phyloP scores from a whole-genome alignment of 2,797 vertebrate species.

The Capromys pilorides region DNA sequence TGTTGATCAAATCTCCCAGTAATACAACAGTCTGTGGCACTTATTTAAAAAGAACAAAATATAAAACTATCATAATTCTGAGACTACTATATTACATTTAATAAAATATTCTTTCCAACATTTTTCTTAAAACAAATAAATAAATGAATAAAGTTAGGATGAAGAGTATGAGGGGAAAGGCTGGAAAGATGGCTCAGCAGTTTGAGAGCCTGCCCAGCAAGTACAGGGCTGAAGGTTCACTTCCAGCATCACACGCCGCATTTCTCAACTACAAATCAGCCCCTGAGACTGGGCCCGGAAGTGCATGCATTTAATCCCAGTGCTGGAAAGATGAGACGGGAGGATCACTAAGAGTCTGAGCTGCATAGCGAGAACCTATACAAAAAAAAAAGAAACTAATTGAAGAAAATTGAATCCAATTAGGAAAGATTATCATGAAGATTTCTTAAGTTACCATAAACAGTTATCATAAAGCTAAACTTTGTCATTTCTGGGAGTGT shows the following conservation, averaged over 20 bases:
- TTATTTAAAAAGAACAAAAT: slow-evolving; percentile 58
- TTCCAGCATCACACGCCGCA: too few relatives aligned
- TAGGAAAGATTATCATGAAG: neutral
- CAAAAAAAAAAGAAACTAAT: too few relatives aligned
- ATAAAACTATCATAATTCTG: neutral
- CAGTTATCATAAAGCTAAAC: neutral
- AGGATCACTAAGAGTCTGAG: too few relatives aligned
- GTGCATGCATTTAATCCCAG: too few relatives aligned
- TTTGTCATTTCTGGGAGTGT: neutral
- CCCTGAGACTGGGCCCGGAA: too few relatives aligned
- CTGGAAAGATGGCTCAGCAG: too few relatives aligned
- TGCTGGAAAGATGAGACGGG: too few relatives aligned
- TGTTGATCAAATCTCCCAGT: slow-evolving; percentile 61
- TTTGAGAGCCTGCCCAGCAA: too few relatives aligned
- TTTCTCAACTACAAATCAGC: accelerated
- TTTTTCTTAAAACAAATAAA: neutral
- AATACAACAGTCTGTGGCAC: slow-evolving; percentile 39
- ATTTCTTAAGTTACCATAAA: neutral
- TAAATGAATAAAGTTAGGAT: neutral
- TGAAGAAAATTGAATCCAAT: neutral
- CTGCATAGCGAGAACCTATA: too few relatives aligned
- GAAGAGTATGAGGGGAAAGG: neutral
- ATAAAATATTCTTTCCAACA: neutral
- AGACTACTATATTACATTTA: slow-evolving; percentile 33
- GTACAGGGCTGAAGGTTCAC: too few relatives aligned